Evolutionary conservation across 2,113 vertebrate species (phyloP).

Genomic region (Typhlomys cinereus): DNA sequence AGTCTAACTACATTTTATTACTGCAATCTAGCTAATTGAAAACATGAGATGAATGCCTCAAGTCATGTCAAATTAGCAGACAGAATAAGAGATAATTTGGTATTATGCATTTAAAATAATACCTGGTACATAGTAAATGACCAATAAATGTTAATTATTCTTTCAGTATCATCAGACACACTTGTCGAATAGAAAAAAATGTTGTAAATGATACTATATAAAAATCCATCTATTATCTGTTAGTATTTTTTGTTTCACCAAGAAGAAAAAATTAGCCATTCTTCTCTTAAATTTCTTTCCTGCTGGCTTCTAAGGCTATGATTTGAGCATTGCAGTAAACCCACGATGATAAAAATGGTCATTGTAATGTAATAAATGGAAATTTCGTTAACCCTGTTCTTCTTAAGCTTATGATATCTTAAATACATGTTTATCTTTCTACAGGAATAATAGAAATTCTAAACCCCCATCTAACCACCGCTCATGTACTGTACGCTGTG

Average conservation of each 20-base stretch:
- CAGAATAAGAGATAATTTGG: background rate
- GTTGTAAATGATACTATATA: background rate
- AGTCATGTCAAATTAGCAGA: constrained; percentile 1
- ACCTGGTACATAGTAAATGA: background rate
- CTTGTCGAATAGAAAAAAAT: constrained; percentile 29
- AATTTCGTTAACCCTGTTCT: background rate
- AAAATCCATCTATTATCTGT: background rate
- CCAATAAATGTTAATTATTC: background rate
- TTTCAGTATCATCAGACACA: constrained; percentile 3
- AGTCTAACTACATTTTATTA: background rate
- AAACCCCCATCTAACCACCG: background rate
- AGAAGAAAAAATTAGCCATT: background rate
- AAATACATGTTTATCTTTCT: background rate
- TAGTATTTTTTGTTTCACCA: constrained; percentile 25
- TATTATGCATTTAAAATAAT: background rate
- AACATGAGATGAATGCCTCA: background rate
- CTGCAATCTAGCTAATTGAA: constrained; percentile 36
- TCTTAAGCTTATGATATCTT: background rate
- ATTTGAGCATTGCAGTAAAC: background rate
- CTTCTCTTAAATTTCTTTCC: background rate
- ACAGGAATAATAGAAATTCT: background rate
- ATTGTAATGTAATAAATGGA: background rate
- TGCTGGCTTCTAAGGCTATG: background rate
- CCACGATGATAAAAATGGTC: background rate
- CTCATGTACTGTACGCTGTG: background rate